These are phyloP conservation scores for Eulemur albifrons DNA, from an alignment of 2,797 vertebrate genomes.

Conservation along the genomic window DNA sequence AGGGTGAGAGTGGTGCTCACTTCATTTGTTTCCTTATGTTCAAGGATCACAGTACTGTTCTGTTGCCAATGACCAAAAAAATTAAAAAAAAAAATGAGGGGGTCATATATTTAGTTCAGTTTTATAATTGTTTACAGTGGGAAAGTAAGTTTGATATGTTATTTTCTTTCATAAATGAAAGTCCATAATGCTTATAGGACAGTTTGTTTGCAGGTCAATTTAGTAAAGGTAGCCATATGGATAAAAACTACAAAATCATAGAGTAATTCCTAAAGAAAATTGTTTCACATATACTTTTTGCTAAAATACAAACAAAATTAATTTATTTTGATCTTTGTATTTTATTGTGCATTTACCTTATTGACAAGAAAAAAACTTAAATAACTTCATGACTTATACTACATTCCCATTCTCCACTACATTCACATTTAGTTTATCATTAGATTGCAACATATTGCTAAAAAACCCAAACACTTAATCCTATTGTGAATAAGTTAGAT, in stretches of 20 bases:
- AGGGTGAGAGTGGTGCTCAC: not conserved
- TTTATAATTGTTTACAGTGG: not conserved
- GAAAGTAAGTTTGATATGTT: not conserved
- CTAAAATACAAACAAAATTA: not conserved
- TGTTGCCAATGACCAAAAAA: not conserved
- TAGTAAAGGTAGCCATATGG: not conserved
- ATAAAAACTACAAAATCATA: not conserved
- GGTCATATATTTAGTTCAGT: not conserved
- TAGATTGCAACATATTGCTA: constrained; percentile 17
- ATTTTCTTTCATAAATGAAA: not conserved
- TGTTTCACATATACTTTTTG: not conserved
- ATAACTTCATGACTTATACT: not conserved
- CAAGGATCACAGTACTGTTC: not conserved
- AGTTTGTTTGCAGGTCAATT: not conserved
- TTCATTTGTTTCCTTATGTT: not conserved
- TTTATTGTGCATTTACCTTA: not conserved
- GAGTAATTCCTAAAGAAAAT: not conserved
- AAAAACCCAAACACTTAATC: constrained; percentile 35
- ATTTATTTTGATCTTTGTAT: not conserved
- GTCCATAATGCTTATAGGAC: not conserved
- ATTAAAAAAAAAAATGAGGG: not conserved
- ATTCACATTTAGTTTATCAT: constrained; percentile 27
- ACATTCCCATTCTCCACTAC: constrained; percentile 25
- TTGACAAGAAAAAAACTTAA: not conserved
- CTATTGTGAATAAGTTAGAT: not conserved